Evolutionary conservation across 2,113 vertebrate genomes (phyloP).

Genomic region (Oceanites oceanicus): DNA sequence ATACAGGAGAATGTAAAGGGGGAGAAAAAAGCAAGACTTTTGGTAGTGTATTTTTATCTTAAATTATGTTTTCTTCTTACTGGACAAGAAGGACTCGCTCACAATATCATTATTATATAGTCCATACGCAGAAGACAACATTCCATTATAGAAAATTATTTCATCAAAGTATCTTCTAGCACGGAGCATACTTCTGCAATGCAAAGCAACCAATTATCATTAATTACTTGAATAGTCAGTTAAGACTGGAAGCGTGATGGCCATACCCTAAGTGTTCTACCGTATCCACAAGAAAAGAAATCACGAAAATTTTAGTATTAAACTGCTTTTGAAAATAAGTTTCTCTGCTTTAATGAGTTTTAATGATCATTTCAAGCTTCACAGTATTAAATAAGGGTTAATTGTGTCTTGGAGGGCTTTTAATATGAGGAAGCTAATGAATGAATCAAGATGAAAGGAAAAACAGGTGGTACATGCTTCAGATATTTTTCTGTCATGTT

Average conservation of each 20-base stretch:
- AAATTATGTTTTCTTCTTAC: not conserved
- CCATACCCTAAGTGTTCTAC: not conserved
- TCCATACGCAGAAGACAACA: not conserved
- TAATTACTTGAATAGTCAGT: slow-evolving; percentile 22
- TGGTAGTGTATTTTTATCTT: not conserved
- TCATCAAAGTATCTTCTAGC: not conserved
- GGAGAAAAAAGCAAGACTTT: not conserved
- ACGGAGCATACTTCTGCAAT: not conserved
- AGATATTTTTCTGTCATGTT: slow-evolving; percentile 12
- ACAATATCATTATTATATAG: not conserved
- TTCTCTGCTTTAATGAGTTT: slow-evolving; percentile 28
- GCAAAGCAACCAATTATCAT: slow-evolving; percentile 38
- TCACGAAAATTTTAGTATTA: not conserved
- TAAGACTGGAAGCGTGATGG: not conserved
- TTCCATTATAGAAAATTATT: not conserved
- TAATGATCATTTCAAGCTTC: slow-evolving; percentile 26
- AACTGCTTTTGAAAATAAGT: slow-evolving; percentile 24
- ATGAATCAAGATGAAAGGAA: slow-evolving; percentile 32
- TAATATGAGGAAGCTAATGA: not conserved
- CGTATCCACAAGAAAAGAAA: not conserved
- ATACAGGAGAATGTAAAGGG: not conserved
- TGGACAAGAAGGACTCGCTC: not conserved
- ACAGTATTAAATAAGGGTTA: slow-evolving; percentile 36
- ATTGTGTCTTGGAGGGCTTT: slow-evolving; percentile 37
- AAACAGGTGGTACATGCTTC: slow-evolving; percentile 33